A percentile compares a stretch with the other conserved stretches of the same genome.
These are phyloP conservation scores for Ormyrus pomaceus DNA, from an alignment of 2,888 invertebrate species.

Conservation along the genomic window DNA sequence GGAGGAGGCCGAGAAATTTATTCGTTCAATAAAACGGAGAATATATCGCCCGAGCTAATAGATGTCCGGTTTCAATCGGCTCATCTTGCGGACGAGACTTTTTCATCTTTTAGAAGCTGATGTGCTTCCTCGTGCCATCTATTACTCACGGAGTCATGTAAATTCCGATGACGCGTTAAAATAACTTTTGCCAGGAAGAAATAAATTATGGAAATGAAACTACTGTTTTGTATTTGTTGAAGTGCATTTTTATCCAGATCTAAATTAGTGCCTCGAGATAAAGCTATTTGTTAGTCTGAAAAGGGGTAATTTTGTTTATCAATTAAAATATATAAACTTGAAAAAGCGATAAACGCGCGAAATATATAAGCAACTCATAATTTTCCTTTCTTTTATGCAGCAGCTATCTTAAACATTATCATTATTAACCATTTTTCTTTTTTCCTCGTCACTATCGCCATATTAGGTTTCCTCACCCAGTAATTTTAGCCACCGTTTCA, in stretches of 20 bases:
- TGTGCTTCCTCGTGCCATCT: not conserved
- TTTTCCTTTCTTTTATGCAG: not conserved
- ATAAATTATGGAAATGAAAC: conserved; percentile 28
- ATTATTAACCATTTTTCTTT: conserved; percentile 3
- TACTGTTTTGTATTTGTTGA: no score
- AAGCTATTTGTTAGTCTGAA: no score
- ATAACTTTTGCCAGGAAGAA: not conserved
- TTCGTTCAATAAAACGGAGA: conserved; percentile 49
- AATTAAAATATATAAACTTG: not conserved
- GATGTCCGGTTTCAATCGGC: conserved; percentile 45
- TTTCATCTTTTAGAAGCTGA: not conserved
- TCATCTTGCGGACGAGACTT: not conserved
- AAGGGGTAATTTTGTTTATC: no score
- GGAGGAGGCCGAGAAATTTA: conserved; percentile 44
- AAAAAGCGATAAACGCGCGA: conserved; percentile 13
- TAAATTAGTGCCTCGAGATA: no score
- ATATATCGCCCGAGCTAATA: conserved; percentile 49
- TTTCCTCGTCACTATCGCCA: conserved; percentile 6
- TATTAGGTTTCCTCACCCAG: conserved; percentile 24
- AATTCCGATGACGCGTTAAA: not conserved
- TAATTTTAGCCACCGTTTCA: conserved; percentile 19
- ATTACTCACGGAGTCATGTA: not conserved
- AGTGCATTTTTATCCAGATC: no score
- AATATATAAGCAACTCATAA: conserved; percentile 11
- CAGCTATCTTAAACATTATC: conserved; percentile 4